Percentiles rank a stretch among this genome's conserved stretches.
phyloP scores from a whole-genome alignment of 1,140 invertebrate species.

The Neodiprion pinetum region DNA sequence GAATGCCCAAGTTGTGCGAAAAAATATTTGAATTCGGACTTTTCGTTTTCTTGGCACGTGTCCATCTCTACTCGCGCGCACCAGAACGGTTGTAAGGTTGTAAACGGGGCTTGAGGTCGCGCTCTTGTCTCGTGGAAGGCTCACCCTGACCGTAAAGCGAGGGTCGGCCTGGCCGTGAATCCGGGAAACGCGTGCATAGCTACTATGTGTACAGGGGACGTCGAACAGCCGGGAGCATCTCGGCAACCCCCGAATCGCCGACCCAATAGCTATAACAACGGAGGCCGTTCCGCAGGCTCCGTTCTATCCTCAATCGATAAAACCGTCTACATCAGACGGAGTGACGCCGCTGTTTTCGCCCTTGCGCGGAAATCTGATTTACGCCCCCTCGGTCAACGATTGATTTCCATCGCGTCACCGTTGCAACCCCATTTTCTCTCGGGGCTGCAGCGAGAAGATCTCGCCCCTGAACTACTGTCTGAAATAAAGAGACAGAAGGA shows the following conservation, averaged over 20 bases:
- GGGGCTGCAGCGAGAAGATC: too few species aligned
- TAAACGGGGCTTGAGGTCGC: too few species aligned
- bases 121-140: background rate
- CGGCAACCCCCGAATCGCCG: background rate
- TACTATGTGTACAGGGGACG: background rate
- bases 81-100: too few species aligned
- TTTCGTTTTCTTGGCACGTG: background rate
- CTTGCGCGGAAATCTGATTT: constrained; percentile 2
- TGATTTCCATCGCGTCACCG: too few species aligned
- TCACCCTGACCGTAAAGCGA: constrained; percentile 2
- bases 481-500: too few species aligned
- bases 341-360: background rate
- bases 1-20: too few species aligned
- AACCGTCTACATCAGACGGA: constrained; percentile 39
- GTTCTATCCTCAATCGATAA: constrained; percentile 42
- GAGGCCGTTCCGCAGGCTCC: background rate
- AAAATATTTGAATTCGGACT: too few species aligned
- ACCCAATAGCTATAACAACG: too few species aligned
- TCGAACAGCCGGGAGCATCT: background rate
- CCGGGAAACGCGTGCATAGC: background rate
- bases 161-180: constrained; percentile 1
- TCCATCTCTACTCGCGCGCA: background rate
- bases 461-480: too few species aligned
- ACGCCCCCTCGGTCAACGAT: background rate
- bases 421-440: too few species aligned